Percentiles rank a stretch among this genome's conserved stretches.
Evolutionary conservation across 2,113 vertebrate species (phyloP).

Genomic region (Sisor rabdophorus): DNA sequence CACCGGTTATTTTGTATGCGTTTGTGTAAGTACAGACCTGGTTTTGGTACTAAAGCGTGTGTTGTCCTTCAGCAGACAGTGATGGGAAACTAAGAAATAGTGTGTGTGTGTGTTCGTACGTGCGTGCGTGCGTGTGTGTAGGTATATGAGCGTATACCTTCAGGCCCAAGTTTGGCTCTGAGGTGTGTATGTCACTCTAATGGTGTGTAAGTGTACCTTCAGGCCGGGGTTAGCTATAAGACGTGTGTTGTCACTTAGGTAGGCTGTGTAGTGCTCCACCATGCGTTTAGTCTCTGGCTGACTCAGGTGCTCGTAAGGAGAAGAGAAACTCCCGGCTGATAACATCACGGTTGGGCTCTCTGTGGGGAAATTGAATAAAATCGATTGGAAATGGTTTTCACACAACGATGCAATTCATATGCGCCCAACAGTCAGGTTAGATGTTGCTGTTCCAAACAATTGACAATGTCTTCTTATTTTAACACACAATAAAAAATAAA

Average conservation of each 20-base stretch:
- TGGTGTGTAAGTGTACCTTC: conserved; percentile 72
- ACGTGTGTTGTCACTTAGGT: conserved; percentile 96
- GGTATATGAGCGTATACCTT: conserved; percentile 11
- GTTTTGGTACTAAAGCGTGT: background rate
- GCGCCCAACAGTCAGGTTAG: background rate
- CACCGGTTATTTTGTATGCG: background rate
- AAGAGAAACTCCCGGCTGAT: conserved; percentile 95
- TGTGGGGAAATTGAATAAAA: conserved; percentile 52
- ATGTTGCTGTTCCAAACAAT: background rate
- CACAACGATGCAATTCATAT: background rate
- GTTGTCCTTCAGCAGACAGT: background rate
- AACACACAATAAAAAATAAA: too few species aligned
- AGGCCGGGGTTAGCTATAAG: conserved; percentile 97
- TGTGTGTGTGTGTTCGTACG: too few species aligned
- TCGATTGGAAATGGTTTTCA: background rate
- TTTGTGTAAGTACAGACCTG: background rate
- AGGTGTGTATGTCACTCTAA: conserved; percentile 65
- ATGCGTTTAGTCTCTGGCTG: conserved; percentile 97
- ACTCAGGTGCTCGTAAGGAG: conserved; percentile 95
- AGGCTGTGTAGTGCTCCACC: conserved; percentile 98
- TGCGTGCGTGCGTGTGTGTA: background rate
- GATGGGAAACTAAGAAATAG: too few species aligned
- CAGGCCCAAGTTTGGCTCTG: conserved; percentile 12
- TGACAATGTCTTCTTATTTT: background rate
- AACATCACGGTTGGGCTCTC: conserved; percentile 97